Evolutionary conservation across 1,140 invertebrate species (phyloP).

Genomic region (Cataglyphis hispanica): DNA sequence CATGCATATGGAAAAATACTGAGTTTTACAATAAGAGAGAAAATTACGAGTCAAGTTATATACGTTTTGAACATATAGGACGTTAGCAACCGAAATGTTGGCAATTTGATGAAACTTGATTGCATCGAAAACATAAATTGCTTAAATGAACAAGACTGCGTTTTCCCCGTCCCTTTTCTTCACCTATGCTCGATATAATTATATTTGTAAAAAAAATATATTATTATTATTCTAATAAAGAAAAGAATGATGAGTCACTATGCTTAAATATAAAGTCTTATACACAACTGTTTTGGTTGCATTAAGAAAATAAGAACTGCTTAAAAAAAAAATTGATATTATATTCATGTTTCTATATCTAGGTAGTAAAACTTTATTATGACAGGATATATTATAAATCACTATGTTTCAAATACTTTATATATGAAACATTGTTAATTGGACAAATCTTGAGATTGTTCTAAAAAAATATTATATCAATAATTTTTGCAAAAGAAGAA

Average conservation of each 20-base stretch:
- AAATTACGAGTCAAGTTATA: not conserved
- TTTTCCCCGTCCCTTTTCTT: no score
- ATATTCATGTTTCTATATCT: not conserved
- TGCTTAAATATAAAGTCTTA: not conserved
- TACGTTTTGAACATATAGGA: not conserved
- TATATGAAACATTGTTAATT: not conserved
- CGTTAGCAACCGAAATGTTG: not conserved
- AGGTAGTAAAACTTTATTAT: not conserved
- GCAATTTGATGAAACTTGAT: slow-evolving; percentile 2
- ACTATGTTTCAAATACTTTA: not conserved
- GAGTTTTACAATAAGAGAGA: slow-evolving; percentile 2
- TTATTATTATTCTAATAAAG: not conserved
- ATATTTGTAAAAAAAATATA: not conserved
- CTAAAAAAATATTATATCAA: not conserved
- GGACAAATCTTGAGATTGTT: not conserved
- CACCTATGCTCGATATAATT: not conserved
- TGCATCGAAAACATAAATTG: not conserved
- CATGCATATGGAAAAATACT: slow-evolving; percentile 13
- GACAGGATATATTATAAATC: not conserved
- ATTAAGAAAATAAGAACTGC: not conserved
- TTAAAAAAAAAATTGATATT: not conserved
- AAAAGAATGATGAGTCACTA: not conserved
- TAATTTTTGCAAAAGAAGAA: not conserved
- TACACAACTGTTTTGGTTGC: not conserved
- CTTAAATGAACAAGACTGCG: not conserved